Conservation (phyloP, 2,888 invertebrate genomes). For the Hypercompe scribonia region DNA sequence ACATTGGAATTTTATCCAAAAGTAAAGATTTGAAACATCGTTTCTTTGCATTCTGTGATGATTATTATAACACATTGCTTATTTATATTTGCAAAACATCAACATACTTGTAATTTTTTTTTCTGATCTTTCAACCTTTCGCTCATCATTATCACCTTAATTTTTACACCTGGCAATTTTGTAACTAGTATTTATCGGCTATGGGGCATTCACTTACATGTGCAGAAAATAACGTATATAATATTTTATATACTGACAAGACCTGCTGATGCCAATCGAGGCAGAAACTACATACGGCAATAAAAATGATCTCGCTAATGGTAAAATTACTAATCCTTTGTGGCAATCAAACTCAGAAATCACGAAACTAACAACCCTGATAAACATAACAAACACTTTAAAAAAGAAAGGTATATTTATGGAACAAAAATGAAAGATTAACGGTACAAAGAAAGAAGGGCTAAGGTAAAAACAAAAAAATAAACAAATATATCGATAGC, state of each 20-base stretch:
- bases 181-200: no score
- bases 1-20: slow-evolving; percentile 23
- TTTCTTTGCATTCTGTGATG: slow-evolving; percentile 42
- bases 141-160: neutral
- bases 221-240: no score
- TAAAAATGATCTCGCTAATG: neutral
- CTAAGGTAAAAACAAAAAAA: slow-evolving; percentile 29
- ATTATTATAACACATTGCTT: slow-evolving; percentile 37
- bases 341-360: neutral
- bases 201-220: no score
- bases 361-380: neutral
- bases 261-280: no score
- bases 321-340: neutral
- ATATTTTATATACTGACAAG: no score
- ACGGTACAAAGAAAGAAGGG: slow-evolving; percentile 35
- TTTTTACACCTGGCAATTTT: neutral
- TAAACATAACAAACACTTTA: neutral
- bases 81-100: slow-evolving; percentile 41
- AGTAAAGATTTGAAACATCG: slow-evolving; percentile 32
- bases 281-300: neutral
- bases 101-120: slow-evolving; percentile 1
- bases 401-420: slow-evolving; percentile 32
- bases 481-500: slow-evolving; percentile 56
- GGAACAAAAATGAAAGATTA: slow-evolving; percentile 33
- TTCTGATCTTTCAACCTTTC: neutral